Evolutionary conservation across 2,113 vertebrate species (phyloP).

Genomic region (Upupa epops): DNA sequence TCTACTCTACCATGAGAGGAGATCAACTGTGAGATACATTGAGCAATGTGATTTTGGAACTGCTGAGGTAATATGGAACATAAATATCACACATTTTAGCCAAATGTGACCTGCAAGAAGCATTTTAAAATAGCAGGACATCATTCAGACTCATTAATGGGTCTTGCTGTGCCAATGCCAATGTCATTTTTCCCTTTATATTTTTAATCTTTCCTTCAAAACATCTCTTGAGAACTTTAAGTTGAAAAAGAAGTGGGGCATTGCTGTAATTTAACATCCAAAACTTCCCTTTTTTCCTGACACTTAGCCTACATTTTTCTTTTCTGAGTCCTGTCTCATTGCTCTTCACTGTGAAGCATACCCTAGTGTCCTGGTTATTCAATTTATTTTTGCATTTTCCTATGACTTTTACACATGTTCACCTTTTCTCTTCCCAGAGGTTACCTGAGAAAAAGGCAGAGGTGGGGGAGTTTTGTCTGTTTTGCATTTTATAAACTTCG

Average conservation of each 20-base stretch:
- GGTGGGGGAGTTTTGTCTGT: rapidly evolving
- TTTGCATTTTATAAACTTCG: background rate
- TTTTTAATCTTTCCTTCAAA: constrained; percentile 10
- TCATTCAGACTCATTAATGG: background rate
- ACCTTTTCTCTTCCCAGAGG: background rate
- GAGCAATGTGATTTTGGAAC: background rate
- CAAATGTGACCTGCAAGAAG: background rate
- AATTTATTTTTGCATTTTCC: background rate
- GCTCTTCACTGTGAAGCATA: background rate
- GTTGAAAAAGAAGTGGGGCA: constrained; percentile 16
- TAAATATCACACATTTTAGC: background rate
- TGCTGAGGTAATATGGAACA: background rate
- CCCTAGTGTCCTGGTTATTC: background rate
- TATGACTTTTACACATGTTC: background rate
- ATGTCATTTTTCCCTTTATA: background rate
- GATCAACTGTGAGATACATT: background rate
- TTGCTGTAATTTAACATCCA: background rate
- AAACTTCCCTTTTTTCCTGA: background rate
- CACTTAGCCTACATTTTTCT: background rate
- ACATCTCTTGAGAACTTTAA: background rate
- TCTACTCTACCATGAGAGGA: background rate
- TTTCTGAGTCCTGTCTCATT: background rate
- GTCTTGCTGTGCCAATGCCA: background rate
- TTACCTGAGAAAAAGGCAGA: background rate
- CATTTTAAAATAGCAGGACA: background rate